Evolutionary conservation across 2,888 invertebrate genomes (phyloP).

Genomic region (Fissipunctia ypsillon): DNA sequence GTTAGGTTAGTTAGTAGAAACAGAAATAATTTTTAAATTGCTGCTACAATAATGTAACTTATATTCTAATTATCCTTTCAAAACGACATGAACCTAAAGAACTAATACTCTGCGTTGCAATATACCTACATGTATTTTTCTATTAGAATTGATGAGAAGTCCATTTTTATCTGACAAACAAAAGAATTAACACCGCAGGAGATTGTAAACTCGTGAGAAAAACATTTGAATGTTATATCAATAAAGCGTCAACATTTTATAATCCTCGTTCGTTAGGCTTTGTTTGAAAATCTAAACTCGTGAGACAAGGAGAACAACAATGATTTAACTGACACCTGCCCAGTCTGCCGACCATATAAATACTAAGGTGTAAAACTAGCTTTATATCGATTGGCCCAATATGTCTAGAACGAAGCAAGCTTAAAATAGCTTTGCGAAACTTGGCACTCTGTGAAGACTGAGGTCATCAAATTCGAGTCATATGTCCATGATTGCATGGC

Average conservation of each 20-base stretch:
- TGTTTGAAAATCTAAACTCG: conserved; percentile 64
- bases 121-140: background rate
- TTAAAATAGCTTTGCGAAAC: conserved; percentile 77
- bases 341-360: conserved; percentile 12
- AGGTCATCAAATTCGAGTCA: conserved; percentile 73
- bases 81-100: background rate
- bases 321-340: conserved; percentile 49
- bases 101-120: background rate
- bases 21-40: background rate
- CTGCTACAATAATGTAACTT: background rate
- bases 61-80: background rate
- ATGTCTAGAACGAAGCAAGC: conserved; percentile 56
- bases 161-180: conserved; percentile 13
- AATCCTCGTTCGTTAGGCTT: conserved; percentile 44
- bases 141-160: conserved; percentile 2
- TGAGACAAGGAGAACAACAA: conserved; percentile 51
- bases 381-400: conserved; percentile 52
- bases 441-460: conserved; percentile 76
- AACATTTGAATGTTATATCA: conserved; percentile 46
- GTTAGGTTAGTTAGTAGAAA: background rate
- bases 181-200: conserved; percentile 29
- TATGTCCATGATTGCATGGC: conserved; percentile 38
- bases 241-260: conserved; percentile 52
- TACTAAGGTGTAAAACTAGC: conserved; percentile 39
- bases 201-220: conserved; percentile 59